Conservation (phyloP, 1,140 invertebrate species). For the Cardiocondyla obscurior region DNA sequence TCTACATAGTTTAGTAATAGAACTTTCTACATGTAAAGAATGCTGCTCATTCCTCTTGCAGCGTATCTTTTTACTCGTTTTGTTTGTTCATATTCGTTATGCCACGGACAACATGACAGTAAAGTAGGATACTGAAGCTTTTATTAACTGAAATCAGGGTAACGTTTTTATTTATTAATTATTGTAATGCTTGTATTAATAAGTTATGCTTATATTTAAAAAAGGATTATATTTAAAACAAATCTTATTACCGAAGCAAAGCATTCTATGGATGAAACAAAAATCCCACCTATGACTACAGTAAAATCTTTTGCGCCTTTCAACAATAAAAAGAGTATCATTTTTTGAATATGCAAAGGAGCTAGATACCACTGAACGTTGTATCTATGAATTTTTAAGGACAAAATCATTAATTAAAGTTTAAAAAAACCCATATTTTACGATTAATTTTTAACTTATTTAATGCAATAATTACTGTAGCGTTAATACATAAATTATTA, state of each 20-base stretch:
- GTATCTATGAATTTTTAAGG: background rate
- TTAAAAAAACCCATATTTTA: too few species aligned
- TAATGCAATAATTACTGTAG: background rate
- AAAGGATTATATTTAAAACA: background rate
- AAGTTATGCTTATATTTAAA: background rate
- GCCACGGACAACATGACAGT: slow-evolving; percentile 1
- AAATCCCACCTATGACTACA: background rate
- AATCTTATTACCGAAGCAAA: slow-evolving; percentile 1
- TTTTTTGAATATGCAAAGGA: background rate
- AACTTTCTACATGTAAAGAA: background rate
- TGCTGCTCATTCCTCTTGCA: background rate
- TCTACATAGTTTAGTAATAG: background rate
- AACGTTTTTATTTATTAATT: background rate
- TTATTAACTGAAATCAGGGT: background rate
- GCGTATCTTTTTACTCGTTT: background rate
- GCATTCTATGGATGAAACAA: background rate
- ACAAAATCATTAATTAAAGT: background rate
- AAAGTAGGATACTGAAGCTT: slow-evolving; percentile 12
- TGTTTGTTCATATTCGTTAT: background rate
- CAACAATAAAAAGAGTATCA: background rate
- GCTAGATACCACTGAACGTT: background rate
- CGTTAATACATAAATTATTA: background rate
- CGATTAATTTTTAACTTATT: background rate
- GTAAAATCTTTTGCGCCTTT: background rate
- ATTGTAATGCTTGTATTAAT: background rate